Base-by-base conservation (phyloP, 2,888 invertebrate genomes). In the Apamea epomidion region DNA sequence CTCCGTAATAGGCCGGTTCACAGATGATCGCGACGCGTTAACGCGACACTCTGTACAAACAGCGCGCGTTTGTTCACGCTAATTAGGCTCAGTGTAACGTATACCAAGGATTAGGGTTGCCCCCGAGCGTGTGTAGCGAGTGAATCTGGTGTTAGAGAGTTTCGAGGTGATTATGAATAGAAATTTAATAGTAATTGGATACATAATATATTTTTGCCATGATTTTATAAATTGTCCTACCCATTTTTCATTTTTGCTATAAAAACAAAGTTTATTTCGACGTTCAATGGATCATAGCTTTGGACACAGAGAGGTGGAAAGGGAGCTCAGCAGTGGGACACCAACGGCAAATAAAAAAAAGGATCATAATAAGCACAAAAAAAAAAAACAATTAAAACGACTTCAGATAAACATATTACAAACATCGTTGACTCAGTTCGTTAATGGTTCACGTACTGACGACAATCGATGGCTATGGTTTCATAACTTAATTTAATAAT, bases 61-160 rank as follows among this genome's bases (percentile, higher is more conserved):
- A 93, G 92, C 89, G 90, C 89, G 89, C 91, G 92, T 93, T 93
- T 92, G 93, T 93, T 93, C 91, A 90, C 92, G 90, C 93, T 95
- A 94, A 95, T 95, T 95, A 94, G 92, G 89, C 90, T 75, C 90
- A 91, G 91, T 92, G 92, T 90, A 84, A 86, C 84, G 83, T 86
- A 81, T 87, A 83, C 86, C 85, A 64, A 62, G 83, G 82, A 81
- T 81, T 90, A 89, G 89, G 89, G 90, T 21, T 89, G 87, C 21
- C 71, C 90, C 89, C 18, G 65, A 42, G n/a, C 37, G 25, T 37
- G 37, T 58, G 58, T 58, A 54, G 18, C 12, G 18, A 12, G 18
- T 7, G 72, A 58, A 37, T 37, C 37, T 18, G 0, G 6, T 42
- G n/a, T n/a, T n/a, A 18, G 37, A 58, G 58, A 37, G 18, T 58